A percentile compares a stretch with the other conserved stretches of the same genome.
phyloP scores from a whole-genome alignment of 2,888 invertebrate genomes.

The Antheraea assamensis region DNA sequence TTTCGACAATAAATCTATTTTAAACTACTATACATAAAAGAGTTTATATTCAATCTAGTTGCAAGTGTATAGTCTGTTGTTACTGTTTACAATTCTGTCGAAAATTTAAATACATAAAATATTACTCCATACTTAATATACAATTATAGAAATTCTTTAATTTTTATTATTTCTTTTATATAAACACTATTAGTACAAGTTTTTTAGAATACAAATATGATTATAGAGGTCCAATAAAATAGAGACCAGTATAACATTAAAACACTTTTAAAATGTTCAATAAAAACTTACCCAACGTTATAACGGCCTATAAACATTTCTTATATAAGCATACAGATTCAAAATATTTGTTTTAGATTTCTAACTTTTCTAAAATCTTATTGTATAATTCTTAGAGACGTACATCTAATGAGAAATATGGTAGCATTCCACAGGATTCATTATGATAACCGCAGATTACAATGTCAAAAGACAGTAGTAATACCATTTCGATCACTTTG shows the following conservation, averaged over 20 bases:
- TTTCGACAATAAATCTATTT: background rate
- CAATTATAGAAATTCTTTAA: background rate
- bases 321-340: background rate
- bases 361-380: background rate
- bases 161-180: background rate
- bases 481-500: background rate
- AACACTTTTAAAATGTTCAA: background rate
- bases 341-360: slow-evolving; percentile 12
- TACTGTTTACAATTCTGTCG: background rate
- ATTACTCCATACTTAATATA: background rate
- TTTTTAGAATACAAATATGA: background rate
- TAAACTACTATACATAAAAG: background rate
- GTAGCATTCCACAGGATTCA: slow-evolving; percentile 54
- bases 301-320: slow-evolving; percentile 1
- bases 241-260: background rate
- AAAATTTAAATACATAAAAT: background rate
- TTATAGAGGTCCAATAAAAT: background rate
- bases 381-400: background rate
- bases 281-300: background rate
- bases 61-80: background rate
- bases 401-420: background rate
- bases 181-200: background rate
- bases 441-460: slow-evolving; percentile 37
- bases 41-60: background rate
- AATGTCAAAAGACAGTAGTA: background rate